Evolutionary conservation across 2,888 invertebrate genomes (phyloP).

Genomic region (Euproctis similis): DNA sequence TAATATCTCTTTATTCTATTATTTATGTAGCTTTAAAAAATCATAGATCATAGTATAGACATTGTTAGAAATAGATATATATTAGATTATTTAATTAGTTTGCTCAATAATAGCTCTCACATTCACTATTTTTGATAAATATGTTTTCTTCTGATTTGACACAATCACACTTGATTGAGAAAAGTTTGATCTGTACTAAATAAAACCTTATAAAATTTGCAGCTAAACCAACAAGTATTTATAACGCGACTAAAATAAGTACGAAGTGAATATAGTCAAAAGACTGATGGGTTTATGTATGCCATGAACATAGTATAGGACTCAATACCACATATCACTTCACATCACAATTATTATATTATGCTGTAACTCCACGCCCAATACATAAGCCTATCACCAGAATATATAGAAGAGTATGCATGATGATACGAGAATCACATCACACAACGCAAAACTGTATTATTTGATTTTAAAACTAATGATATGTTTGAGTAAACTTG

Average conservation of each 20-base stretch:
- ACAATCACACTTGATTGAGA: conserved; percentile 12
- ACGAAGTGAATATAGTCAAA: too few species aligned
- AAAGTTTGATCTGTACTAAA: conserved; percentile 1
- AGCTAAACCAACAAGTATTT: too few species aligned
- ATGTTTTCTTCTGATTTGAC: too few species aligned
- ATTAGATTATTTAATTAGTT: too few species aligned
- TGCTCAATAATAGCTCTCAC: too few species aligned
- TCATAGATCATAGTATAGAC: too few species aligned
- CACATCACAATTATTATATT: conserved; percentile 14
- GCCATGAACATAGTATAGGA: conserved; percentile 36
- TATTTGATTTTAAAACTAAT: conserved; percentile 8
- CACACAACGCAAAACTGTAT: conserved; percentile 32
- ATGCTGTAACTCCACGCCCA: conserved; percentile 24
- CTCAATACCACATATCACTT: conserved; percentile 30
- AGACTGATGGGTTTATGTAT: conserved; percentile 40
- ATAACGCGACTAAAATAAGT: too few species aligned
- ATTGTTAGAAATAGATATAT: too few species aligned
- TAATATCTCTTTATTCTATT: too few species aligned
- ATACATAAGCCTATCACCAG: conserved; percentile 46
- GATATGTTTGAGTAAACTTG: conserved; percentile 10
- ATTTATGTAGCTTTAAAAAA: too few species aligned
- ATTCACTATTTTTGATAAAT: too few species aligned
- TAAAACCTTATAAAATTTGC: too few species aligned
- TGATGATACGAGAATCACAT: conserved; percentile 39
- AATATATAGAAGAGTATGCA: conserved; percentile 26